Conservation (phyloP, 2,113 vertebrate species). For the Dicentrarchus labrax region DNA sequence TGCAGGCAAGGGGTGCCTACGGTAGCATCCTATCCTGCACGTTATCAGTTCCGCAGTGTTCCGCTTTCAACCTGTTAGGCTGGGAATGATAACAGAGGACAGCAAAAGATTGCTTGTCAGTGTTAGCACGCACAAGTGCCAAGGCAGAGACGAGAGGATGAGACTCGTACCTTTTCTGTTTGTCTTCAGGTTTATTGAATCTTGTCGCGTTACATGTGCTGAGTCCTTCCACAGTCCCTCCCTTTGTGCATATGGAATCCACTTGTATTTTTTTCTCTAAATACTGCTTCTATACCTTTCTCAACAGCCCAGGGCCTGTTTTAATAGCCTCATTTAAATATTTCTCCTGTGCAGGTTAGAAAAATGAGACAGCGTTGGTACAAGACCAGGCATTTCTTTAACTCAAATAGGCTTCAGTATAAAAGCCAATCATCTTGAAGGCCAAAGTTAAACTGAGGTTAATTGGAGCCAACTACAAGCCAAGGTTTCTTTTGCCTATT, state of each 20-base stretch:
- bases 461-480: conserved; percentile 68
- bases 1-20: conserved; percentile 21
- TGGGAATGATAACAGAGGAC: conserved; percentile 61
- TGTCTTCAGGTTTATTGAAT: conserved; percentile 56
- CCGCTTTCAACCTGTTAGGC: conserved; percentile 52
- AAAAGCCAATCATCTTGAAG: conserved; percentile 72
- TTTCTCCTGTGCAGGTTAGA: conserved; percentile 61
- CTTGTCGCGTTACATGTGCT: conserved; percentile 13
- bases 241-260: not conserved
- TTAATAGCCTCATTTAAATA: conserved; percentile 76
- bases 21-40: conserved; percentile 32
- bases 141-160: conserved; percentile 48
- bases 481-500: conserved; percentile 41
- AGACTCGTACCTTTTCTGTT: conserved; percentile 47
- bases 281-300: conserved; percentile 30
- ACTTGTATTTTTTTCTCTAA: conserved; percentile 19
- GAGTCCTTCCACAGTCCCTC: conserved; percentile 18
- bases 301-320: conserved; percentile 44
- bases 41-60: conserved; percentile 54
- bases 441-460: conserved; percentile 68
- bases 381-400: conserved; percentile 59
- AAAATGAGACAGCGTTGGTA: conserved; percentile 50
- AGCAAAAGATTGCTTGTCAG: conserved; percentile 67
- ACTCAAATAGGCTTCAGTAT: conserved; percentile 53
- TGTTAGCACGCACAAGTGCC: conserved; percentile 33